phyloP scores from a whole-genome alignment of 2,797 vertebrate species.

The Molothrus aeneus region DNA sequence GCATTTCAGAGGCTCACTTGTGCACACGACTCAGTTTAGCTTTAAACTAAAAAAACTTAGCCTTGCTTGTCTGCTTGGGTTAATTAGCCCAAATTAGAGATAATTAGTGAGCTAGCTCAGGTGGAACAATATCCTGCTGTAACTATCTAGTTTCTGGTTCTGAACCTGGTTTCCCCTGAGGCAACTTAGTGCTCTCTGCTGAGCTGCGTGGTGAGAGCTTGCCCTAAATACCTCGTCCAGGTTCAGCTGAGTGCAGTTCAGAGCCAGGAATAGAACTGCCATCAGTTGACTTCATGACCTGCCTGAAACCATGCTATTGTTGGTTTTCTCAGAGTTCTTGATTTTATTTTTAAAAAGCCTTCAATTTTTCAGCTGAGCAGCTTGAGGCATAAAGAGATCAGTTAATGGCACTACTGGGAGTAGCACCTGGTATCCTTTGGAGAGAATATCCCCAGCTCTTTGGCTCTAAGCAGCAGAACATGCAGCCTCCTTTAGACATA shows the following conservation, averaged over 20 bases:
- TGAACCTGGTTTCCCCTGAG: not conserved
- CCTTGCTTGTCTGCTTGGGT: not conserved
- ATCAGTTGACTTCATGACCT: constrained; percentile 42
- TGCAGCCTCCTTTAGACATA: constrained; percentile 16
- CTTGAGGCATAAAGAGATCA: constrained; percentile 29
- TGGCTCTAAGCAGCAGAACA: not conserved
- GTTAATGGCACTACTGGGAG: constrained; percentile 18
- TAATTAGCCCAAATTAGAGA: constrained; percentile 38
- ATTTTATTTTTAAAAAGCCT: constrained; percentile 56
- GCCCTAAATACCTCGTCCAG: constrained; percentile 2
- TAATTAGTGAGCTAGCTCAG: constrained; percentile 29
- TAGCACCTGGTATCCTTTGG: constrained; percentile 19
- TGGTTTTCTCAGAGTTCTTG: constrained; percentile 21
- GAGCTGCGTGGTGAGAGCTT: not conserved
- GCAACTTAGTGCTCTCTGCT: not conserved
- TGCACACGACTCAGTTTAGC: not conserved
- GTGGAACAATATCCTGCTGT: constrained; percentile 17
- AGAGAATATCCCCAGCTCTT: constrained; percentile 27
- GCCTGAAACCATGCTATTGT: constrained; percentile 42
- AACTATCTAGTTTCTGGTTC: not conserved
- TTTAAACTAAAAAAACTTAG: not conserved
- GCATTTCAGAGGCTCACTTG: not conserved
- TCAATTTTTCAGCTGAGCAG: constrained; percentile 44
- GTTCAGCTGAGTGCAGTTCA: constrained; percentile 21
- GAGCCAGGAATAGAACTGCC: constrained; percentile 45